Base-by-base conservation (phyloP, 2,888 invertebrate species). In the Miltochrista miniata region DNA sequence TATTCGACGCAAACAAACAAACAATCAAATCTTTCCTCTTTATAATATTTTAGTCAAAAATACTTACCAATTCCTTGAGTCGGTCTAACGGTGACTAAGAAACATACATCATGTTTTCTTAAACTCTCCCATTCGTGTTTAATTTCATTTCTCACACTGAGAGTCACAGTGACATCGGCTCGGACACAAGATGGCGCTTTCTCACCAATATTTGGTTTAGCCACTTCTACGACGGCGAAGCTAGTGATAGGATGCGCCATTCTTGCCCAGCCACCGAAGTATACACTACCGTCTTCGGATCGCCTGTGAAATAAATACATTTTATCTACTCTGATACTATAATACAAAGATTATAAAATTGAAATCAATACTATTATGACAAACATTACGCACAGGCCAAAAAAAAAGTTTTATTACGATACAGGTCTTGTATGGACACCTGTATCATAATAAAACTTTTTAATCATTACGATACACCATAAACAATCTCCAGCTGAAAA, bases 241-340 rank as follows among this genome's bases (percentile, higher is more conserved):
- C 95, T 95, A 8, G 95, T 93, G 50, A 99, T 96, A 0, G 98
- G 98, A 69, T 98, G 96, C 0, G 99, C 99, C 99, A 99, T 99
- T 57, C 99, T 93, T 0, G 99, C 99, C 99, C 99, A 99, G 1
- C 99, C 99, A 11, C 98, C 98, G 88, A 98, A 99, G 72, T 96
- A 96, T 0, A 96, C 94, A 46, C 93, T 94, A 0, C 93, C 95
- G 78, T 98, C 97, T 92, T 98, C 99, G 0, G 98, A 92, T 80
- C 94, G 93, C 96, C 96, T 96, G 53, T 52, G 43, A 52, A 43
- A 45, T 31, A 11, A n/a, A 12, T 34, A n/a, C 2, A 13, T n/a
- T n/a, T n/a, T n/a, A n/a, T n/a, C n/a, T n/a, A n/a, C n/a, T n/a
- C n/a, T n/a, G n/a, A n/a, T n/a, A n/a, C n/a, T n/a, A n/a, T n/a